Evolutionary conservation across 1,140 invertebrate genomes (phyloP), one percentile per base, ranked within the genome.

Genomic region (Drosophila sechellia): DNA sequence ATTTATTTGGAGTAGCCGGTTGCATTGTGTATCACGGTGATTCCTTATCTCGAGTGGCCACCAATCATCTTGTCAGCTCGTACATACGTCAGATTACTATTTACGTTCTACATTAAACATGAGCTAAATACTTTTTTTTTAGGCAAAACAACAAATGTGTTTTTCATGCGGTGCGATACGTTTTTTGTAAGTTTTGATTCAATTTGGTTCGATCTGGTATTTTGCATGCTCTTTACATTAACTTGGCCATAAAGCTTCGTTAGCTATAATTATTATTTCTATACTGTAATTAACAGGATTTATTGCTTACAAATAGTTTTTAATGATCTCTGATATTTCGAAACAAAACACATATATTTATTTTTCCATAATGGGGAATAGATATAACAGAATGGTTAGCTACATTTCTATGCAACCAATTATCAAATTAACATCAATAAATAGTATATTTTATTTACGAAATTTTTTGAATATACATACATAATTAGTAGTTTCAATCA

Each of bases 11-110:
- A 55, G 50, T 40, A 12, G 25, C 64, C 20, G 22, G 63, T 70
- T 69, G 50, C 66, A 69, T 25, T 70, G 64, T 56, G 69, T 69
- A 56, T 69, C 49, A 20, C 25, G 63, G 31, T 20, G 42, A 20
- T 20, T 69, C 6, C 35, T 69, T 70, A 70, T 69, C 66, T 69
- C 20, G 35, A 70, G 52, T 39, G 64, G 40, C 35, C 27, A 48
- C 50, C 46, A 69, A 70, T 69, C 64, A 56, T 37, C 42, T 68
- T 69, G 63, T 10, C 42, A 48, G 63, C 49, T 39, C 31, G 11
- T 54, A 46, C 22, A n/a, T 25, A 31, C 13, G 49, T 54, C 20
- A 70, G 42, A 69, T 69, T 70, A 35, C 25, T 70, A 69, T 69
- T 48, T 69, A 69, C 66, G 66, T 20, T 54, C 48, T 49, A 15